Conservation (phyloP, 2,888 invertebrate genomes). For the Xestia c-nigrum region DNA sequence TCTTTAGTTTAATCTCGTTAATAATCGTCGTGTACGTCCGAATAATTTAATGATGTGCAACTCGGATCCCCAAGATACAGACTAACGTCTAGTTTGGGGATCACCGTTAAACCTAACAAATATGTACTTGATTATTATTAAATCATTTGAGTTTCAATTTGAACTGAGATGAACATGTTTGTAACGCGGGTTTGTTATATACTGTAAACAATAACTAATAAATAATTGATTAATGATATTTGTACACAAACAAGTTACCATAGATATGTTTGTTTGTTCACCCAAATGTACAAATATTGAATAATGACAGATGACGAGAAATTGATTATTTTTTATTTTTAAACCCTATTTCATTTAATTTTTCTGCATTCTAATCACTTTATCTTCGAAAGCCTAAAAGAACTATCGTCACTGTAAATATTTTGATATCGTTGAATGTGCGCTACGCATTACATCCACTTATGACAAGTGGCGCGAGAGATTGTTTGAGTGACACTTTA, state of each 20-base stretch:
- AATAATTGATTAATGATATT: neutral
- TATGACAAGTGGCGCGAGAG: conserved; percentile 8
- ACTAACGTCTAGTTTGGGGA: too few relatives aligned
- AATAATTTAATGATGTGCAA: too few relatives aligned
- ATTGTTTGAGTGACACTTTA: conserved; percentile 2
- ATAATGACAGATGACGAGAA: too few relatives aligned
- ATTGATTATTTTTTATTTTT: too few relatives aligned
- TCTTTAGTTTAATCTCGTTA: too few relatives aligned
- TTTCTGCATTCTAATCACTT: neutral
- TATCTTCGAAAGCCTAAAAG: neutral
- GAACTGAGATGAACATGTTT: neutral
- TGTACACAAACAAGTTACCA: neutral
- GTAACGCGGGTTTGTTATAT: neutral
- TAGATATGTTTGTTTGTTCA: neutral
- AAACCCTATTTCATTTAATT: neutral
- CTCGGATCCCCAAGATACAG: too few relatives aligned
- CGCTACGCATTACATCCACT: conserved; percentile 5
- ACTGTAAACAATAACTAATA: neutral
- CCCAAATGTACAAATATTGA: neutral
- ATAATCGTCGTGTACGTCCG: too few relatives aligned
- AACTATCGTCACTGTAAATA: neutral
- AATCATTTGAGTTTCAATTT: too few relatives aligned
- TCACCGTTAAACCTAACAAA: too few relatives aligned
- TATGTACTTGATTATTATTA: too few relatives aligned
- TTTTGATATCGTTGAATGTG: neutral